Evolutionary conservation across 2,888 invertebrate species (phyloP).

Genomic region (Neuroscelio doddi): DNA sequence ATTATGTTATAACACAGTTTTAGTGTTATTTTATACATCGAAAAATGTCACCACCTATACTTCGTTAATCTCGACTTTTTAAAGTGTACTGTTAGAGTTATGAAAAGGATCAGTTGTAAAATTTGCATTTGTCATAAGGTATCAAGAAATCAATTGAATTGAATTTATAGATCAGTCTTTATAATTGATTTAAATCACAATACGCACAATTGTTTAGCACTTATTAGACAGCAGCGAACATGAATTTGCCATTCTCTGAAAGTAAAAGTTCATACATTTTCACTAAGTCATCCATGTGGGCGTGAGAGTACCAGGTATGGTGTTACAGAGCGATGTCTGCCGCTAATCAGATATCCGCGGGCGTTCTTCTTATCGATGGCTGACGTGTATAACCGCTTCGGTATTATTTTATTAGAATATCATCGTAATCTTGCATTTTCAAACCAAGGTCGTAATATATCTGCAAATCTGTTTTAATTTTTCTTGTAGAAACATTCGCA

Average conservation of each 20-base stretch:
- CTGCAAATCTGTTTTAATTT: too few relatives aligned
- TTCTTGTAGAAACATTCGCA: too few relatives aligned
- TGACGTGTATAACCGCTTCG: slow-evolving; percentile 29
- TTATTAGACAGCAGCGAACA: slow-evolving; percentile 1
- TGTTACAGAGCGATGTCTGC: slow-evolving; percentile 19
- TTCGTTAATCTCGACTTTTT: too few relatives aligned
- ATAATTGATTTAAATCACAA: background rate
- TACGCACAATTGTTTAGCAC: too few relatives aligned
- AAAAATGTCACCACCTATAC: too few relatives aligned
- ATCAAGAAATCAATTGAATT: too few relatives aligned
- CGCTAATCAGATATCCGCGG: slow-evolving; percentile 39
- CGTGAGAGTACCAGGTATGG: slow-evolving; percentile 29
- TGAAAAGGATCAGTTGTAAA: too few relatives aligned
- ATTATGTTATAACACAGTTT: background rate
- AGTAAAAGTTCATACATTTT: slow-evolving; percentile 45
- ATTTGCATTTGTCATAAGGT: too few relatives aligned
- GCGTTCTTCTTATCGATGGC: slow-evolving; percentile 32
- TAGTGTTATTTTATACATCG: background rate
- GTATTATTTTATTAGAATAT: slow-evolving; percentile 29
- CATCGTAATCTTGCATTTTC: slow-evolving; percentile 10
- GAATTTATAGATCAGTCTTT: too few relatives aligned
- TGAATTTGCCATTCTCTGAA: slow-evolving; percentile 31
- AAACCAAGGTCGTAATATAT: slow-evolving; percentile 10
- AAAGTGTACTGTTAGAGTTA: too few relatives aligned
- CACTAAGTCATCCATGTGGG: slow-evolving; percentile 45